Base-by-base conservation (phyloP, 1,140 invertebrate species). In the Chlorops oryzae region DNA sequence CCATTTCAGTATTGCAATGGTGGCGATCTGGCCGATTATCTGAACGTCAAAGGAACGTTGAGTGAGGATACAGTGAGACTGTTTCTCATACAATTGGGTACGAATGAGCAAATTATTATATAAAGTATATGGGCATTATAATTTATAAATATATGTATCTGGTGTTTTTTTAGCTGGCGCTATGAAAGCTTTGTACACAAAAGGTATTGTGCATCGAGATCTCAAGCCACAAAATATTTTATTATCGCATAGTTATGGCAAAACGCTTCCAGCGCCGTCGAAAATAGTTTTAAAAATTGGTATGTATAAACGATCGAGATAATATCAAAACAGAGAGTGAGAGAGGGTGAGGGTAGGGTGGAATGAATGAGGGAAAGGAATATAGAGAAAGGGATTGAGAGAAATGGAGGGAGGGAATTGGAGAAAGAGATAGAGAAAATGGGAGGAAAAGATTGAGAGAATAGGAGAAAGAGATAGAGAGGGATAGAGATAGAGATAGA, bases 201-300 rank as follows among this genome's bases (percentile, higher is more conserved):
- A 98, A 79, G 95, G 92, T 62, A 95, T 99, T 65, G 93, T 99
- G 41, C 97, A 99, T 73, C 80, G 97, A 63, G 97, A 99, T 80
- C 79, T 99, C 60, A 99, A 99, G 74, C 95, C 95, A 52, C 94
- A 97, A 77, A 97, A 97, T 74, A 96, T 97, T 65, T 78, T 98
- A 44, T 77, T 97, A 39, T 90, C 88, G 70, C 87, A 96, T 74
- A 82, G 78, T 61, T 86, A 81, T 66, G 81, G 80, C 43, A 84
- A 85, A 60, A 77, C 81, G 32, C 85, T 90, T 69, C 92, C 94
- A 18, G 83, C 87, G 47, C 90, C 93, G 35, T 82, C 86, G 55
- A 89, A 97, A 73, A 96, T 98, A 53, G 88, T 83, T 42, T 80
- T 98, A 12, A 99, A 98, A 83, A 96, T 96, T 65, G 67, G 67